These are phyloP conservation scores for Girardinichthys multiradiatus DNA, from an alignment of 2,113 vertebrate species.

Conservation along the genomic window DNA sequence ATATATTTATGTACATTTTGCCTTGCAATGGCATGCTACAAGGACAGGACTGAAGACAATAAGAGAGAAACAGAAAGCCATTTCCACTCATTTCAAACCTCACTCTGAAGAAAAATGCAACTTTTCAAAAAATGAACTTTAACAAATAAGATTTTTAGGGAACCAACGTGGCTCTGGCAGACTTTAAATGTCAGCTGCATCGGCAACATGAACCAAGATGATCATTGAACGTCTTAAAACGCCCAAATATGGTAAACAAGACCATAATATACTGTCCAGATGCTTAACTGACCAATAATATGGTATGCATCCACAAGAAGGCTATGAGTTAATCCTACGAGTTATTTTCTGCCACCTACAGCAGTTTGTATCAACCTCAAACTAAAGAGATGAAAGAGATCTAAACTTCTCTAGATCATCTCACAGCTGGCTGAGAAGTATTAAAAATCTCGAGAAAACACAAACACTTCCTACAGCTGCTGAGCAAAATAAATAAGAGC, in stretches of 20 bases:
- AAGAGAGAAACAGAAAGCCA: constrained; percentile 27
- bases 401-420: constrained; percentile 52
- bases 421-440: constrained; percentile 52
- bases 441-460: constrained; percentile 32
- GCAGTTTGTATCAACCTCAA: constrained; percentile 34
- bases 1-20: constrained; percentile 79
- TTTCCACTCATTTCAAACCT: constrained; percentile 38
- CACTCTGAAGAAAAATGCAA: constrained; percentile 28
- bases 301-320: constrained; percentile 44
- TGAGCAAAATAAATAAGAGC: constrained; percentile 72
- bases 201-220: neutral
- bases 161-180: constrained; percentile 41
- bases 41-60: constrained; percentile 58
- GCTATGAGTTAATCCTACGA: constrained; percentile 36
- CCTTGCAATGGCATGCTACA: constrained; percentile 81
- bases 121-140: constrained; percentile 39
- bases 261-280: constrained; percentile 23
- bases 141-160: constrained; percentile 25
- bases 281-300: constrained; percentile 25
- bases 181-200: constrained; percentile 34
- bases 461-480: constrained; percentile 29
- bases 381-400: constrained; percentile 43
- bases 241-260: constrained; percentile 44
- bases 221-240: constrained; percentile 8
- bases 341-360: constrained; percentile 29